These are phyloP conservation scores for Macrophya alboannulata DNA, from an alignment of 2,888 invertebrate genomes.

Conservation along the genomic window DNA sequence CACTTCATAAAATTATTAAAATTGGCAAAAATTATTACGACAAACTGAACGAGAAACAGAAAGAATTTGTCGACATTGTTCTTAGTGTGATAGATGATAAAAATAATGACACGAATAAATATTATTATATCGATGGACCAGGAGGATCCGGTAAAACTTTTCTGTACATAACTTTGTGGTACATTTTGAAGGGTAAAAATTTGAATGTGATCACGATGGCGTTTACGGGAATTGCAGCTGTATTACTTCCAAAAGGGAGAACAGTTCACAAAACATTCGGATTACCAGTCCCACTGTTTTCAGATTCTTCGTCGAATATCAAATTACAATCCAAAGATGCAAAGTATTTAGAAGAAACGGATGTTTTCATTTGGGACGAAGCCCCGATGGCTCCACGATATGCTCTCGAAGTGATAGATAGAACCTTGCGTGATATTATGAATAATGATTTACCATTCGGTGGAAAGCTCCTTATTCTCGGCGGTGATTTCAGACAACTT, in stretches of 20 bases:
- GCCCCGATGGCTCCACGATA: conserved; percentile 64
- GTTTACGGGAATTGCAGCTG: conserved; percentile 73
- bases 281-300: conserved; percentile 65
- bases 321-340: conserved; percentile 62
- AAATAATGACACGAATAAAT: conserved; percentile 38
- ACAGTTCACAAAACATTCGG: conserved; percentile 75
- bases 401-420: conserved; percentile 63
- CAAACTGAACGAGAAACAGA: conserved; percentile 62
- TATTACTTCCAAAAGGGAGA: conserved; percentile 71
- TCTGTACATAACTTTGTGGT: conserved; percentile 68
- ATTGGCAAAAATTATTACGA: conserved; percentile 57
- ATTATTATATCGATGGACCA: conserved; percentile 74
- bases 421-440: conserved; percentile 65
- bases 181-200: conserved; percentile 60
- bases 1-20: conserved; percentile 31
- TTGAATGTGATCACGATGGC: conserved; percentile 66
- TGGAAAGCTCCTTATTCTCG: conserved; percentile 62
- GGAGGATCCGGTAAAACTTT: conserved; percentile 79
- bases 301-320: conserved; percentile 62
- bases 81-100: conserved; percentile 53
- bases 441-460: conserved; percentile 64
- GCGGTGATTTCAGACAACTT: conserved; percentile 58
- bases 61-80: conserved; percentile 61
- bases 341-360: conserved; percentile 58
- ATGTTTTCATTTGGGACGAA: conserved; percentile 65